Conservation (phyloP, 2,797 vertebrate species). For the Pseudochromis fuscus region DNA sequence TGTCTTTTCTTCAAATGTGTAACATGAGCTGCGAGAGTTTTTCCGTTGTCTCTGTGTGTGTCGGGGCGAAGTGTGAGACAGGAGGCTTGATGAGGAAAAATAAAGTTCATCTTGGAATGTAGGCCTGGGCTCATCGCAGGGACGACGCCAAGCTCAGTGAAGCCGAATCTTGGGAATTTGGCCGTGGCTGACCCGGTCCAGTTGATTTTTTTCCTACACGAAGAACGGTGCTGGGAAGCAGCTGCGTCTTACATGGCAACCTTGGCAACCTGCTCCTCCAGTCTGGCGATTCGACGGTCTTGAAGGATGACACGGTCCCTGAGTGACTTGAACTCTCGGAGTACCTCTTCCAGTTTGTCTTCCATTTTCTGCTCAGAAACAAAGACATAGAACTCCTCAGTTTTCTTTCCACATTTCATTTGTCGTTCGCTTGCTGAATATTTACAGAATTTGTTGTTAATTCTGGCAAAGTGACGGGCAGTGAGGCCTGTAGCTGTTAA, state of each 20-base stretch:
- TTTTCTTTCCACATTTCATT: neutral
- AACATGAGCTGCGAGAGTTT: conserved; percentile 72
- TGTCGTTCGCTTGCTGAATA: neutral
- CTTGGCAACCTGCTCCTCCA: conserved; percentile 96
- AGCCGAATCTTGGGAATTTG: conserved; percentile 79
- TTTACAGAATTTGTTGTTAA: neutral
- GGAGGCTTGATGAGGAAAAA: conserved; percentile 67
- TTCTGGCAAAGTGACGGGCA: conserved; percentile 7
- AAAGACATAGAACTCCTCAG: neutral
- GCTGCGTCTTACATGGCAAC: conserved; percentile 86
- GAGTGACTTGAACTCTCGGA: conserved; percentile 96
- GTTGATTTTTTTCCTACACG: conserved; percentile 58
- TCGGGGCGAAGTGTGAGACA: conserved; percentile 62
- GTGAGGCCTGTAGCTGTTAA: conserved; percentile 19
- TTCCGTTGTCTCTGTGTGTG: conserved; percentile 47
- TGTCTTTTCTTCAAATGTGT: conserved; percentile 71
- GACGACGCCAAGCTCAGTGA: conserved; percentile 79
- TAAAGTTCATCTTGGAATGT: conserved; percentile 89
- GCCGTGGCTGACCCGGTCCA: conserved; percentile 75
- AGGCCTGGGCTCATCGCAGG: conserved; percentile 76
- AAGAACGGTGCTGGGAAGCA: conserved; percentile 46
- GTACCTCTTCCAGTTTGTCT: conserved; percentile 96
- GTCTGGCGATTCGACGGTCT: conserved; percentile 95
- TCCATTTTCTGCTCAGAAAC: conserved; percentile 89
- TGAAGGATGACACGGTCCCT: conserved; percentile 96